These are phyloP conservation scores for Cataglyphis albicans DNA, from an alignment of 2,888 invertebrate genomes.

Conservation along the genomic window DNA sequence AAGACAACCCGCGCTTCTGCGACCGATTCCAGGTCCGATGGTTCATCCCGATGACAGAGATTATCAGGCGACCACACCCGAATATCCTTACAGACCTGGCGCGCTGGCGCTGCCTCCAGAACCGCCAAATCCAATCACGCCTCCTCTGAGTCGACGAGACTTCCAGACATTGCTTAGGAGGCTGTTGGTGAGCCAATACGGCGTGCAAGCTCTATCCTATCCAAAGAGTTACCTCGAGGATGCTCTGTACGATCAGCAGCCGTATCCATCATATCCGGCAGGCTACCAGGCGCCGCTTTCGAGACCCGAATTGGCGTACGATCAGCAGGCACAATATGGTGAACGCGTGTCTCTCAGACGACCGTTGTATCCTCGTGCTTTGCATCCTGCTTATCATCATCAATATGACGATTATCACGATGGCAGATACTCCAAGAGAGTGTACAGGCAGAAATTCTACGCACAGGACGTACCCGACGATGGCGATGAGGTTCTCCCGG, in stretches of 20 bases:
- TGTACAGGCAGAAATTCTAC: constrained; percentile 83
- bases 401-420: constrained; percentile 83
- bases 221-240: constrained; percentile 84
- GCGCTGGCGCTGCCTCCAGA: constrained; percentile 85
- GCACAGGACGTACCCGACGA: constrained; percentile 84
- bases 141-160: constrained; percentile 91
- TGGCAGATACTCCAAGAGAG: constrained; percentile 80
- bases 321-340: constrained; percentile 77
- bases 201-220: constrained; percentile 81
- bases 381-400: constrained; percentile 78
- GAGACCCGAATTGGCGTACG: constrained; percentile 77
- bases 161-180: constrained; percentile 90
- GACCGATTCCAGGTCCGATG: constrained; percentile 71
- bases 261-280: constrained; percentile 86
- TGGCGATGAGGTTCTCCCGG: constrained; percentile 89
- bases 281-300: constrained; percentile 79
- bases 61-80: constrained; percentile 76
- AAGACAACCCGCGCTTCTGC: constrained; percentile 73
- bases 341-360: constrained; percentile 81
- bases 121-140: constrained; percentile 88
- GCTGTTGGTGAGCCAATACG: constrained; percentile 88
- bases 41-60: constrained; percentile 78
- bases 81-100: constrained; percentile 78
- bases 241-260: constrained; percentile 83
- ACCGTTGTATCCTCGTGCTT: constrained; percentile 74